Evolutionary conservation across 2,888 invertebrate genomes (phyloP).

Genomic region (Halictus ligatus): DNA sequence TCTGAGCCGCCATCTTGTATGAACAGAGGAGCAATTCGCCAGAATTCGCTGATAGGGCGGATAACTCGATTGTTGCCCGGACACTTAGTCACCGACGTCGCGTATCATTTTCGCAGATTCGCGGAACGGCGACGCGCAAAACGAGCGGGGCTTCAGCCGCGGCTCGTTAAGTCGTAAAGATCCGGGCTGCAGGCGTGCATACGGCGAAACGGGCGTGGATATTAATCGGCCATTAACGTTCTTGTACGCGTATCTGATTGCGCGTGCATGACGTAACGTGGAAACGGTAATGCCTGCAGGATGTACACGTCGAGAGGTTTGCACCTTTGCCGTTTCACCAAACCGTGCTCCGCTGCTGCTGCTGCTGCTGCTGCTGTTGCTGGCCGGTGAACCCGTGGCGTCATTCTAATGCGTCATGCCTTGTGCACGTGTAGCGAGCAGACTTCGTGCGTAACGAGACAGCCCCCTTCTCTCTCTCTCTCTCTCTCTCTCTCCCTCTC

Average conservation of each 20-base stretch:
- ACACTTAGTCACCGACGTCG: neutral
- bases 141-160: constrained; percentile 2
- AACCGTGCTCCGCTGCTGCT: constrained; percentile 30
- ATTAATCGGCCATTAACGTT: constrained; percentile 61
- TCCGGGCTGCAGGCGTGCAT: neutral
- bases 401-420: constrained; percentile 70
- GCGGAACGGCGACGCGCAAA: neutral
- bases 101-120: neutral
- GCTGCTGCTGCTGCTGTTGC: constrained; percentile 10
- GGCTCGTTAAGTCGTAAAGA: neutral
- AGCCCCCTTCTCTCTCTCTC: neutral
- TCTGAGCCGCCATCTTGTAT: neutral
- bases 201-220: constrained; percentile 12
- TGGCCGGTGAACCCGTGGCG: constrained; percentile 51
- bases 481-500: neutral
- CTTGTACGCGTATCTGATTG: constrained; percentile 59
- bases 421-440: constrained; percentile 58
- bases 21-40: neutral
- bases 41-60: neutral
- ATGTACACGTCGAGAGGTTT: constrained; percentile 46
- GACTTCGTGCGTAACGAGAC: constrained; percentile 70
- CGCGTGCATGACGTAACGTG: constrained; percentile 57
- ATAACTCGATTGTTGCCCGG: neutral
- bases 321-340: constrained; percentile 65
- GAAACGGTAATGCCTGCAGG: constrained; percentile 61